These are phyloP conservation scores for Calvadosia cruxmelitensis DNA, from an alignment of 30 jellyfish, hydroid and myxozoan genomes.

Conservation along the genomic window DNA sequence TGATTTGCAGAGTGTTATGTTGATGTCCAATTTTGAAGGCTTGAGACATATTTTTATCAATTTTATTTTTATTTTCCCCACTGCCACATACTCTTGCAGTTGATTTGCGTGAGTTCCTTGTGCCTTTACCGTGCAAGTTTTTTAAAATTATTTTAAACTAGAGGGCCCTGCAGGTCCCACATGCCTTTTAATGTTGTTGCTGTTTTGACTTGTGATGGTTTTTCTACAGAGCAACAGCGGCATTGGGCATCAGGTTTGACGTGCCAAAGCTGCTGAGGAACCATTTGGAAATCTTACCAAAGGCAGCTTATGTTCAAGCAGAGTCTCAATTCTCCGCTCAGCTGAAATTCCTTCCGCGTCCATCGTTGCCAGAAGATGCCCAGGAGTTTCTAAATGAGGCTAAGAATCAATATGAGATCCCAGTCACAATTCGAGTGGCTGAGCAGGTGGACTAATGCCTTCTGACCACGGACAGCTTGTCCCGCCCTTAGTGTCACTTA, in stretches of 20 bases:
- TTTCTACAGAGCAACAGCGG: slow-evolving; percentile 79
- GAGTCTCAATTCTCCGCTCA: slow-evolving; percentile 96
- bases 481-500: neutral
- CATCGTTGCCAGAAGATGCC: slow-evolving; percentile 47
- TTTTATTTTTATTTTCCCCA: no score
- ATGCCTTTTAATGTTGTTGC: no score
- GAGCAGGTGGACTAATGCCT: slow-evolving; percentile 53
- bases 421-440: slow-evolving; percentile 83
- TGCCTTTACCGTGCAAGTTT: no score
- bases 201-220: no score
- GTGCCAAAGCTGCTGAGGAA: slow-evolving; percentile 73
- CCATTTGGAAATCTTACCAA: slow-evolving; percentile 75
- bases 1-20: no score
- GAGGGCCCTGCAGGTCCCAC: no score
- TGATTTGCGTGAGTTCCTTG: no score
- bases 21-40: no score
- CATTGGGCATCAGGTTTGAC: slow-evolving; percentile 78
- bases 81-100: no score
- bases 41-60: no score
- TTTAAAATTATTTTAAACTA: no score
- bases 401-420: slow-evolving; percentile 41
- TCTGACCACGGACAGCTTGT: neutral
- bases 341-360: slow-evolving; percentile 80
- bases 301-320: slow-evolving; percentile 90
- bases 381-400: slow-evolving; percentile 20